phyloP scores from a whole-genome alignment of 2,113 vertebrate species.

The Eolophus roseicapilla region DNA sequence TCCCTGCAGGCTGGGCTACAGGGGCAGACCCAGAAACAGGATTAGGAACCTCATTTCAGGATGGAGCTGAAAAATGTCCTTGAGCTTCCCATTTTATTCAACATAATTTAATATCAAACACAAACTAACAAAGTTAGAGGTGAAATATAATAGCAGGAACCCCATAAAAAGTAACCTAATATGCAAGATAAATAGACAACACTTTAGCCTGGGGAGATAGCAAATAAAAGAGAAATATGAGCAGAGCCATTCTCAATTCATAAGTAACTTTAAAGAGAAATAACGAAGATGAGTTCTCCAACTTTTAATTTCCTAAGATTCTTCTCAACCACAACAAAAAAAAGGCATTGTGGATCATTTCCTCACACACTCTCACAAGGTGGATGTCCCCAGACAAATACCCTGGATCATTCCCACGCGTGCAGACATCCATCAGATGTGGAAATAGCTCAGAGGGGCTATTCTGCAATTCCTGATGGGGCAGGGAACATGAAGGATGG shows the following conservation, averaged over 20 bases:
- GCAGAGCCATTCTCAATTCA: conserved; percentile 46
- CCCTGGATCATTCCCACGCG: not conserved
- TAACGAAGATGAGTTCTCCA: conserved; percentile 63
- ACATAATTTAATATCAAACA: conserved; percentile 72
- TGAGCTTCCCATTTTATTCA: conserved; percentile 60
- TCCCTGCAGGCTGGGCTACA: not conserved
- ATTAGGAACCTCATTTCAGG: conserved; percentile 41
- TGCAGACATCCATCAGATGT: not conserved
- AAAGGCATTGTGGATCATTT: not conserved
- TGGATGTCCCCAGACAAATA: not conserved
- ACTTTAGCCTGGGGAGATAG: conserved; percentile 68
- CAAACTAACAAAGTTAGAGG: conserved; percentile 73
- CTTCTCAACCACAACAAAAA: not conserved
- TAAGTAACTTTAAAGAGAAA: conserved; percentile 77
- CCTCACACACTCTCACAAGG: not conserved
- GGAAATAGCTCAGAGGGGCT: not conserved
- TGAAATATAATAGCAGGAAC: conserved; percentile 66
- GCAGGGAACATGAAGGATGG: not conserved
- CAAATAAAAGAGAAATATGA: conserved; percentile 72
- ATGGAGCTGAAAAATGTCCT: conserved; percentile 58
- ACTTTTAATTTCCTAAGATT: conserved; percentile 63
- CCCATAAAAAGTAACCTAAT: conserved; percentile 69
- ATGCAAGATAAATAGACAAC: conserved; percentile 65
- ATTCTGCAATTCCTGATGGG: not conserved
- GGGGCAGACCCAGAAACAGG: conserved; percentile 21